Evolutionary conservation across 2,888 invertebrate genomes (phyloP).

Genomic region (Apocheima hispidaria): DNA sequence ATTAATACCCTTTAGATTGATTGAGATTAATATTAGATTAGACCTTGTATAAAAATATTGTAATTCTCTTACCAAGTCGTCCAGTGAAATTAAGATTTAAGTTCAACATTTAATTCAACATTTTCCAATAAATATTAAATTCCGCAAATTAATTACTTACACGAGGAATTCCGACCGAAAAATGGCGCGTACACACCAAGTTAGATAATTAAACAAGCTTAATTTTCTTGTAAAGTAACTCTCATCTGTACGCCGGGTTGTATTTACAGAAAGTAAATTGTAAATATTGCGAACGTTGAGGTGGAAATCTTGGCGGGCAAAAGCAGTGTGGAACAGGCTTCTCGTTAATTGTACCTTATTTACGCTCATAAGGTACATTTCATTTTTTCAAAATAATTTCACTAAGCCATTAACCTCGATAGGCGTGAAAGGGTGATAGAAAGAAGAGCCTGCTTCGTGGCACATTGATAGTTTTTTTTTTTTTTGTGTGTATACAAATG

Average conservation of each 20-base stretch:
- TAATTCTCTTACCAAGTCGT: not conserved
- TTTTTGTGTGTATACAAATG: too few species aligned
- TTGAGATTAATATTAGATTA: too few species aligned
- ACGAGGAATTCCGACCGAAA: conserved; percentile 42
- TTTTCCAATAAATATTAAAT: conserved; percentile 43
- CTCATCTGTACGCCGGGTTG: conserved; percentile 69
- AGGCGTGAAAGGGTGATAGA: too few species aligned
- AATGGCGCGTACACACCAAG: conserved; percentile 65
- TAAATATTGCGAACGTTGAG: conserved; percentile 82
- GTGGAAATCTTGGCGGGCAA: conserved; percentile 68
- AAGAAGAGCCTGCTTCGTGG: too few species aligned
- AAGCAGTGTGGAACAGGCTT: conserved; percentile 50
- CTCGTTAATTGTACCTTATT: too few species aligned
- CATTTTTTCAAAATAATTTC: too few species aligned
- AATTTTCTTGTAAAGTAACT: conserved; percentile 81
- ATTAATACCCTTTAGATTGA: too few species aligned
- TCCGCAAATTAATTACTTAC: conserved; percentile 37
- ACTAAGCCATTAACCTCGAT: too few species aligned
- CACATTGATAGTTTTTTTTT: too few species aligned
- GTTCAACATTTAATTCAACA: conserved; percentile 25
- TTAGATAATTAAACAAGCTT: conserved; percentile 81
- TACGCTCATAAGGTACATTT: too few species aligned
- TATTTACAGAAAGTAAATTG: conserved; percentile 83
- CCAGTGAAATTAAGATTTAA: not conserved
- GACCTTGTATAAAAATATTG: too few species aligned